Percentiles rank a stretch among this genome's conserved stretches.
phyloP scores from a whole-genome alignment of 1,140 invertebrate species.

The Tenebrio molitor region DNA sequence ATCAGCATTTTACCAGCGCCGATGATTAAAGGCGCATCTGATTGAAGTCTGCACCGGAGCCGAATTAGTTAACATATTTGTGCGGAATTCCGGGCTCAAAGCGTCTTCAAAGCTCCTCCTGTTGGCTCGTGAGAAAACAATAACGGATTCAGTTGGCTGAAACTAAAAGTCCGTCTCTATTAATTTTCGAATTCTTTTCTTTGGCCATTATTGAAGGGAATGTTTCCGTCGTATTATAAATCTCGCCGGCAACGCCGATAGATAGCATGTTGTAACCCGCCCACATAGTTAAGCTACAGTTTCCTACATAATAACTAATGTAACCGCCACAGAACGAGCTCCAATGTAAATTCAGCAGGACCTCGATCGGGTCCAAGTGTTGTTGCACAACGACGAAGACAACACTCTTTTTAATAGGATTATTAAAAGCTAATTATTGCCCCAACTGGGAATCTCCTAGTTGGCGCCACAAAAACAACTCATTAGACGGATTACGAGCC shows the following conservation, averaged over 20 bases:
- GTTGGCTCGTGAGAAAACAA: constrained; percentile 1
- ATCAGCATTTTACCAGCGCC: constrained; percentile 15
- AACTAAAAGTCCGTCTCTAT: neutral
- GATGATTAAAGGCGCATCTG: constrained; percentile 12
- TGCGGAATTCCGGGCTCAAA: neutral
- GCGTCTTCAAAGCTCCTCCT: neutral
- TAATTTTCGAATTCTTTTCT: constrained; percentile 23
- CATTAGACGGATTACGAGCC: constrained; percentile 10
- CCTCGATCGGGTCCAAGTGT: neutral
- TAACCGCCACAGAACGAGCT: constrained; percentile 21
- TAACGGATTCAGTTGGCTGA: constrained; percentile 12
- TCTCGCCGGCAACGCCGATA: constrained; percentile 15
- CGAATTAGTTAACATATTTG: constrained; percentile 22
- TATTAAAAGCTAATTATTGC: constrained; percentile 34
- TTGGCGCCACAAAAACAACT: constrained; percentile 9
- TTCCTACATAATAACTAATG: constrained; percentile 31
- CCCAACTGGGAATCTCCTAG: neutral
- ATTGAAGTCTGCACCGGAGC: constrained; percentile 2
- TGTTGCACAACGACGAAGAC: neutral
- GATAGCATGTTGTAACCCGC: constrained; percentile 37
- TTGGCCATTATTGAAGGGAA: constrained; percentile 15
- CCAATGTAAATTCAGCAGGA: constrained; percentile 25
- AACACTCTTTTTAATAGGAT: constrained; percentile 11
- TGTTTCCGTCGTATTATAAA: constrained; percentile 33
- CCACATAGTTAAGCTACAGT: constrained; percentile 26